These are phyloP conservation scores for Hypomecis atomaria DNA, from an alignment of 2,888 invertebrate genomes.

Conservation along the genomic window DNA sequence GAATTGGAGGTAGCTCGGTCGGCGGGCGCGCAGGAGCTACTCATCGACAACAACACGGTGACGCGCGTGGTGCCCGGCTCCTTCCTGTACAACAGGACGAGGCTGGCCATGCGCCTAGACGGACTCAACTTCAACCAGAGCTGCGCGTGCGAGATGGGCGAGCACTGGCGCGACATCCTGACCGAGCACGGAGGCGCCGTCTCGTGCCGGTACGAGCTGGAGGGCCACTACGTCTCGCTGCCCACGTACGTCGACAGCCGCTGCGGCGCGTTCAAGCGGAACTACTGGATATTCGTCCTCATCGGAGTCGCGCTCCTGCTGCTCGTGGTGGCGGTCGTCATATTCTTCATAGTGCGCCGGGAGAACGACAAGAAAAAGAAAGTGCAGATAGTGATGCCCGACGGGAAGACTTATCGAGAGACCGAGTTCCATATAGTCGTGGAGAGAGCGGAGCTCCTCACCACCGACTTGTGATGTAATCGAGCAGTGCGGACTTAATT, in stretches of 20 bases:
- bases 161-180: conserved; percentile 67
- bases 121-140: conserved; percentile 84
- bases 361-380: conserved; percentile 85
- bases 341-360: conserved; percentile 73
- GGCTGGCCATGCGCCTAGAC: conserved; percentile 83
- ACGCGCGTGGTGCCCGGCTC: conserved; percentile 83
- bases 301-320: conserved; percentile 77
- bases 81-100: conserved; percentile 82
- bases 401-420: conserved; percentile 92
- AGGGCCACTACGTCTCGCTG: conserved; percentile 68
- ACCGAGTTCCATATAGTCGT: conserved; percentile 94
- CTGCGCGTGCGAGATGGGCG: conserved; percentile 83
- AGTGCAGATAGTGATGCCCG: conserved; percentile 90
- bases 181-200: conserved; percentile 69
- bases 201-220: conserved; percentile 74
- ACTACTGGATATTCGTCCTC: conserved; percentile 77
- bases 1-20: conserved; percentile 75
- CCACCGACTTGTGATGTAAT: conserved; percentile 87
- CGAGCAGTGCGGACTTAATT: conserved; percentile 30
- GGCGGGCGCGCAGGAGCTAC: conserved; percentile 77
- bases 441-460: conserved; percentile 92
- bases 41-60: conserved; percentile 87
- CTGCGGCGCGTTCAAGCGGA: conserved; percentile 75
- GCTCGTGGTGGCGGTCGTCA: conserved; percentile 75
- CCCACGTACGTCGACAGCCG: conserved; percentile 72